Evolutionary conservation across 2,797 vertebrate genomes (phyloP).

Genomic region (Channa striata): DNA sequence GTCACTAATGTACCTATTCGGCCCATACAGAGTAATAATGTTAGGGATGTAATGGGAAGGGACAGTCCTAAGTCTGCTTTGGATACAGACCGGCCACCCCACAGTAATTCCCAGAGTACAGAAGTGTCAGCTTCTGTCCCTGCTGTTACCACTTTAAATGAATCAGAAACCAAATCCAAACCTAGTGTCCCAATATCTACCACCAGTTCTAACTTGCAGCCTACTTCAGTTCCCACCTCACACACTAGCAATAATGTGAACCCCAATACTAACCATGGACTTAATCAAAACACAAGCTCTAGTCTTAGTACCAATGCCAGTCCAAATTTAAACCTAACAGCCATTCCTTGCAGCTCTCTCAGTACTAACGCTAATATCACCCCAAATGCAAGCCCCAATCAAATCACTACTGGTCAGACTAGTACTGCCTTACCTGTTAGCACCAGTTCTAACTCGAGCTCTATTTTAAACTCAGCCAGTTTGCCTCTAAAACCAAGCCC

Average conservation of each 20-base stretch:
- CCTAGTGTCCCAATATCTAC: conserved; percentile 54
- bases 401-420: conserved; percentile 56
- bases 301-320: conserved; percentile 52
- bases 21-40: conserved; percentile 70
- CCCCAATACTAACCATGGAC: conserved; percentile 55
- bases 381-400: conserved; percentile 58
- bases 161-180: conserved; percentile 79
- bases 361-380: conserved; percentile 70
- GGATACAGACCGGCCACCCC: conserved; percentile 69
- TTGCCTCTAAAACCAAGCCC: conserved; percentile 68
- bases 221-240: conserved; percentile 52
- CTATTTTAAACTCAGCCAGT: conserved; percentile 40
- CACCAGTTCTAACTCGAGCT: conserved; percentile 52
- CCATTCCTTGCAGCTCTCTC: conserved; percentile 45
- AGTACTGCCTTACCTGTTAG: conserved; percentile 51
- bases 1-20: conserved; percentile 86
- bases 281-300: conserved; percentile 62
- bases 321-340: conserved; percentile 58
- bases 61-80: conserved; percentile 66
- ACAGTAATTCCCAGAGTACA: conserved; percentile 68
- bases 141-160: conserved; percentile 72
- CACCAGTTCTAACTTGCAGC: conserved; percentile 68
- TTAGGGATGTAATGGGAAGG: conserved; percentile 70
- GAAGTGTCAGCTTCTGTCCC: conserved; percentile 67
- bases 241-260: conserved; percentile 55